phyloP scores from a whole-genome alignment of 2,888 invertebrate species.

The Sphinx pinastri region DNA sequence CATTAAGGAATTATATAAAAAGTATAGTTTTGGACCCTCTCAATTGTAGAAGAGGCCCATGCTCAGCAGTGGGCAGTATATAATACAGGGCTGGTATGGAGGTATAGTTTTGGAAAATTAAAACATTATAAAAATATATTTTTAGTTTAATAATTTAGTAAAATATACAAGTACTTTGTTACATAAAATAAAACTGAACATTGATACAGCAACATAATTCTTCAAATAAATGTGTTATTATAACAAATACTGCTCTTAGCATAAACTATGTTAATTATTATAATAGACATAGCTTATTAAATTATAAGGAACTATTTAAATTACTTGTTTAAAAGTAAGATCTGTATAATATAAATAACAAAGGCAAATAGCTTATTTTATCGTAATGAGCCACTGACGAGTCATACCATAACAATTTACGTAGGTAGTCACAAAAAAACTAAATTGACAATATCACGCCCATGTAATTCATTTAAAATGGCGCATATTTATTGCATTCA shows the following conservation, averaged over 20 bases:
- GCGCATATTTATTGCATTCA: no score
- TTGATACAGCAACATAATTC: not conserved
- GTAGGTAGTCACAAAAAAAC: no score
- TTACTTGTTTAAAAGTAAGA: not conserved
- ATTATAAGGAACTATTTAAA: not conserved
- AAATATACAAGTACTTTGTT: not conserved
- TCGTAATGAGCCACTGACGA: no score
- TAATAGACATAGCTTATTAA: not conserved
- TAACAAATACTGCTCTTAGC: not conserved
- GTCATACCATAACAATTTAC: no score
- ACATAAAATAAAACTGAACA: not conserved
- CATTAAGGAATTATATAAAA: not conserved
- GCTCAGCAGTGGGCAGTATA: no score
- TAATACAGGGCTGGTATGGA: no score
- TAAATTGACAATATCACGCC: no score
- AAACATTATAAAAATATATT: not conserved
- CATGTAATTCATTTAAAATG: no score
- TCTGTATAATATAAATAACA: not conserved
- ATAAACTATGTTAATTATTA: not conserved
- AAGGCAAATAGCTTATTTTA: no score
- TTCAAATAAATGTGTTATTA: not conserved
- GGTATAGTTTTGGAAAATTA: not conserved
- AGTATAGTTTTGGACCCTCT: no score
- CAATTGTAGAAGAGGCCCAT: no score
- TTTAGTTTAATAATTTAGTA: conserved; percentile 1